These are phyloP conservation scores for Prolemur simus DNA, from an alignment of 2,113 vertebrate genomes.

Conservation along the genomic window DNA sequence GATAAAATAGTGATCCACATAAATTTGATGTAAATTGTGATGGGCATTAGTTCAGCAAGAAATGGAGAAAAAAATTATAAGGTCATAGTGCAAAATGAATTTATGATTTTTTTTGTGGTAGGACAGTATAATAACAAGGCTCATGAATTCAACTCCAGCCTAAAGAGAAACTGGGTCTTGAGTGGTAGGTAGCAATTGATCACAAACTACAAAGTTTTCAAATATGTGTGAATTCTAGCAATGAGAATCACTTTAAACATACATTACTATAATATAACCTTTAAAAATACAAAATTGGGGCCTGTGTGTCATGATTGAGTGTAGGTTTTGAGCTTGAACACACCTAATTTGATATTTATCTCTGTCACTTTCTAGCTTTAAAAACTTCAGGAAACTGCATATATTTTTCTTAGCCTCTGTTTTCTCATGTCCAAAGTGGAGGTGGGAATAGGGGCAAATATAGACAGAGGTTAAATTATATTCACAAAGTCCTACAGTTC, in stretches of 20 bases:
- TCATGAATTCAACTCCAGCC: neutral
- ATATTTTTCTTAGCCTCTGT: neutral
- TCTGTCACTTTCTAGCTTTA: neutral
- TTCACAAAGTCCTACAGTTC: neutral
- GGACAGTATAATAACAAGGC: neutral
- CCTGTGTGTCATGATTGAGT: neutral
- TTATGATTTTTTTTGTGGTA: neutral
- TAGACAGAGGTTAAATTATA: neutral
- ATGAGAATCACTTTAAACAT: neutral
- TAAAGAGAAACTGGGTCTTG: neutral
- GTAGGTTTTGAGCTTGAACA: neutral
- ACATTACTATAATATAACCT: neutral
- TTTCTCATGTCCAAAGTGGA: neutral
- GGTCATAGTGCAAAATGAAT: neutral
- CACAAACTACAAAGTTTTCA: neutral
- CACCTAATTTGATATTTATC: neutral
- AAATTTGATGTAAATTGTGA: neutral
- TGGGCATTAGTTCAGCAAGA: neutral
- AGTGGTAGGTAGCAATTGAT: neutral
- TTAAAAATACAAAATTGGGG: neutral
- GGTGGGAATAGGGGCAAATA: accelerated
- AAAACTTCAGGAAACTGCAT: neutral
- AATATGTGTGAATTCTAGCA: neutral
- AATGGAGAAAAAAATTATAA: neutral
- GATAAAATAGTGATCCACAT: neutral